Conservation (phyloP, 2,113 vertebrate species). For the Scalopus aquaticus region DNA sequence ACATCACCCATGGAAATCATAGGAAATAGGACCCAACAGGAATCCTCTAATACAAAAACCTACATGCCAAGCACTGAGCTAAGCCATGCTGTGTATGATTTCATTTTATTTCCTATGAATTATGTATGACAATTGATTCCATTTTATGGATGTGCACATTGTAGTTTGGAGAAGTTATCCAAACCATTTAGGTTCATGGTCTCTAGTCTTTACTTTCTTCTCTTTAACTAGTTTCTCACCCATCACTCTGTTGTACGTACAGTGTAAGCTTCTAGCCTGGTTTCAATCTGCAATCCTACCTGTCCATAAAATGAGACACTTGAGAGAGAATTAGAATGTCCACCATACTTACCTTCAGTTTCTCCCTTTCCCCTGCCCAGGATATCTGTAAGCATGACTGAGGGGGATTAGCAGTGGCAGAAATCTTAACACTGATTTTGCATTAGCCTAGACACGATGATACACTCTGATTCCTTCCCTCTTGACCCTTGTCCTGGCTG, state of each 20-base stretch:
- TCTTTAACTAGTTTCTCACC: background rate
- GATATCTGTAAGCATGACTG: background rate
- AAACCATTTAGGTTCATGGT: background rate
- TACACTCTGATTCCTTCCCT: background rate
- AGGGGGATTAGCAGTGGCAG: no score
- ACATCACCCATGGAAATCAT: background rate
- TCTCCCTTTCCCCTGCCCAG: background rate
- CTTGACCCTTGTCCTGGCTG: background rate
- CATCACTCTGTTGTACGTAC: background rate
- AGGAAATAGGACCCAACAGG: background rate
- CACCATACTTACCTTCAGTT: background rate
- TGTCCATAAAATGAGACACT: background rate
- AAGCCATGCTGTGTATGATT: background rate
- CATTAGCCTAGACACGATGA: background rate
- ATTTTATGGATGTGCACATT: background rate
- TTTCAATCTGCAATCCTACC: background rate
- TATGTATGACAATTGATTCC: background rate
- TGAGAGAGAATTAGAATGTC: background rate
- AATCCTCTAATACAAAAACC: background rate
- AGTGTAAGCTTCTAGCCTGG: background rate
- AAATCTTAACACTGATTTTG: background rate
- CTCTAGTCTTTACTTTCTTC: background rate
- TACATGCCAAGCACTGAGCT: background rate
- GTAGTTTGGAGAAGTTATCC: background rate
- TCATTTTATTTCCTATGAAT: background rate